Conservation (phyloP, 2,888 invertebrate species). For the Phalera bucephala region DNA sequence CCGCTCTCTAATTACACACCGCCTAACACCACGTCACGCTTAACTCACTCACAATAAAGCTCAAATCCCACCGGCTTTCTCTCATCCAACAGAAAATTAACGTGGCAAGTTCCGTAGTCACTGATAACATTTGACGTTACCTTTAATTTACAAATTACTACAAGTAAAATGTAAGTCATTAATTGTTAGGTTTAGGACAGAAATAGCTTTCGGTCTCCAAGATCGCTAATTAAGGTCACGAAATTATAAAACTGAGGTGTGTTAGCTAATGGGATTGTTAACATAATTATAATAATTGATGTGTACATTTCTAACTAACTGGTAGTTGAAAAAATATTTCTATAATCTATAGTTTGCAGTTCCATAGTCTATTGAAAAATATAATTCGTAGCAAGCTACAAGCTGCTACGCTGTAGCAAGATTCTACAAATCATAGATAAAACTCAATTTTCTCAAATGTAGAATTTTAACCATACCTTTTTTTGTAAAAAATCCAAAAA, state of each 20-base stretch:
- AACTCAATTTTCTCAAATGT: too few species aligned
- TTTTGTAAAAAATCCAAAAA: too few species aligned
- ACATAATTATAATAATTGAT: conserved; percentile 9
- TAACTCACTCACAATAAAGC: conserved; percentile 31
- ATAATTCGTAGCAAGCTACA: conserved; percentile 24
- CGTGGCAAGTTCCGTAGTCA: conserved; percentile 34
- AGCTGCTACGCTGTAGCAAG: conserved; percentile 32
- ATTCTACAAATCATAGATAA: background rate
- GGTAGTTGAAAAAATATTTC: background rate
- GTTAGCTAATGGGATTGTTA: conserved; percentile 8
- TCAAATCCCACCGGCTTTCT: conserved; percentile 20
- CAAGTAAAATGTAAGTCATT: conserved; percentile 43
- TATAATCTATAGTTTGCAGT: background rate
- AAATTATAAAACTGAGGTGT: conserved; percentile 12
- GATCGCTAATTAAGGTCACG: conserved; percentile 19
- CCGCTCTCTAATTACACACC: conserved; percentile 14
- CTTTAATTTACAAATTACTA: conserved; percentile 60
- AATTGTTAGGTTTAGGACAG: conserved; percentile 29
- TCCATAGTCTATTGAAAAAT: background rate
- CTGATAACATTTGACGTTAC: conserved; percentile 44
- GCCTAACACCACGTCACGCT: conserved; percentile 4
- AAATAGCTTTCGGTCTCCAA: conserved; percentile 22
- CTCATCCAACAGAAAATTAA: conserved; percentile 17
- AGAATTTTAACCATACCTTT: too few species aligned
- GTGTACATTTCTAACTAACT: background rate